These are phyloP conservation scores for Phylloscopus whistleri DNA, from an alignment of 2,113 vertebrate genomes.

Conservation along the genomic window DNA sequence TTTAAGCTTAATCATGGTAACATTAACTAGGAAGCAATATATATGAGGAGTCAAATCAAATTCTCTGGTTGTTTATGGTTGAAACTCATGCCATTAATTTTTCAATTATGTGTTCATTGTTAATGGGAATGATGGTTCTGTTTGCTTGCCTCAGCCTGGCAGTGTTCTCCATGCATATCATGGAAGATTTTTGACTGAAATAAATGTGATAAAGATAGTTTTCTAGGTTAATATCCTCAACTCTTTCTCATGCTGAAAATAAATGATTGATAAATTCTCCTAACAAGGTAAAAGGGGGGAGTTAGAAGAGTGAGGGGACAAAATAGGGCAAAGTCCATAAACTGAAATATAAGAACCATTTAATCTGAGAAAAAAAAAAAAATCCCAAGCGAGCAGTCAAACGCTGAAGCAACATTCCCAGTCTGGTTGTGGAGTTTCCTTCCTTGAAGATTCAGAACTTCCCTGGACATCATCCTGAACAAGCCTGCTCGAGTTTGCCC, in stretches of 20 bases:
- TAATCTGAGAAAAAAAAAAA: background rate
- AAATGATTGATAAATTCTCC: background rate
- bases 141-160: background rate
- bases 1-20: background rate
- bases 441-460: background rate
- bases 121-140: background rate
- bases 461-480: background rate
- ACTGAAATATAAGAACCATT: background rate
- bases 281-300: background rate
- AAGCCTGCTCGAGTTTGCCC: background rate
- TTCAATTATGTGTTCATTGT: background rate
- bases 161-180: background rate
- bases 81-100: background rate
- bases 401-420: background rate
- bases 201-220: background rate
- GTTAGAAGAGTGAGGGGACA: background rate
- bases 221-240: background rate
- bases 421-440: background rate
- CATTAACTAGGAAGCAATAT: background rate
- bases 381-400: background rate
- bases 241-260: background rate
- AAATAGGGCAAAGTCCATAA: background rate
- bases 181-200: background rate
- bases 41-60: background rate
- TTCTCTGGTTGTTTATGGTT: background rate